Evolutionary conservation across 2,797 vertebrate species (phyloP).

Genomic region (Ptychobarbus kaznakovi): DNA sequence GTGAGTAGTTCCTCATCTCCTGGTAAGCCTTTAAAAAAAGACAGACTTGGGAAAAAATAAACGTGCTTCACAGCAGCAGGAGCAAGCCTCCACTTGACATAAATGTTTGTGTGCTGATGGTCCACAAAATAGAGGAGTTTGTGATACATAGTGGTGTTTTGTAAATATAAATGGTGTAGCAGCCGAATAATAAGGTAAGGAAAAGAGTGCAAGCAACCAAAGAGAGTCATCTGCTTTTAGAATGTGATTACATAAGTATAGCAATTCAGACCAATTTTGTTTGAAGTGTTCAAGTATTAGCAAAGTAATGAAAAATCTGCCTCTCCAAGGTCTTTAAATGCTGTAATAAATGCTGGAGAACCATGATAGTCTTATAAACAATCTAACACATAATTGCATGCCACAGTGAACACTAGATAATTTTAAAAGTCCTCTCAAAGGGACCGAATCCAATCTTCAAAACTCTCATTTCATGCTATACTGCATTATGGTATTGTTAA

Average conservation of each 20-base stretch:
- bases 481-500: constrained; percentile 58
- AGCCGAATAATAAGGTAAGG: constrained; percentile 19
- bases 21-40: constrained; percentile 20
- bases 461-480: constrained; percentile 61
- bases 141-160: neutral
- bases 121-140: neutral
- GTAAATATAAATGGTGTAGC: neutral
- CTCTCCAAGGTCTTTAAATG: constrained; percentile 50
- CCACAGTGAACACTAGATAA: constrained; percentile 22
- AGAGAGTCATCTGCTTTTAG: constrained; percentile 29
- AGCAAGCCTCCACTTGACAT: neutral
- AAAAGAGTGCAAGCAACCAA: constrained; percentile 3
- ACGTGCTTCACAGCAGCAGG: neutral
- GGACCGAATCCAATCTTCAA: constrained; percentile 45
- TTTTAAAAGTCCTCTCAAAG: constrained; percentile 50
- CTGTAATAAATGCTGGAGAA: constrained; percentile 44
- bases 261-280: constrained; percentile 46
- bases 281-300: constrained; percentile 43
- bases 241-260: constrained; percentile 41
- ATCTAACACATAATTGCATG: constrained; percentile 39
- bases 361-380: constrained; percentile 51
- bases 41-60: constrained; percentile 1
- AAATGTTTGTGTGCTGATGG: neutral
- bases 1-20: constrained; percentile 1
- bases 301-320: constrained; percentile 54